Conservation (phyloP, 2,888 invertebrate genomes). For the Eristalis intricaria region DNA sequence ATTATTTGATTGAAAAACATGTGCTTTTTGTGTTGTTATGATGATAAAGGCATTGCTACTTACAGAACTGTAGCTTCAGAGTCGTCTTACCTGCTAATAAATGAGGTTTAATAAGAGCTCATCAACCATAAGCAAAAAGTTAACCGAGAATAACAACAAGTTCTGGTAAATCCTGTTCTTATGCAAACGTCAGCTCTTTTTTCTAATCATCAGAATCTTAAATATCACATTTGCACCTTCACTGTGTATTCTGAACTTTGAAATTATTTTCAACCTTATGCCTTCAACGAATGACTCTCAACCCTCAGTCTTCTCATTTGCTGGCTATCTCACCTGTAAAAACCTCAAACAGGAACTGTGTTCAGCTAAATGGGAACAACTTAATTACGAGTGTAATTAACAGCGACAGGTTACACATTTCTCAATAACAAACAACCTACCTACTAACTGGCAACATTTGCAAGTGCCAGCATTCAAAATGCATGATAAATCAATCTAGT, state of each 20-base stretch:
- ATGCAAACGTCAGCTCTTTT: not conserved
- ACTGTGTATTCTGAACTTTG: too few relatives aligned
- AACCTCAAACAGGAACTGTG: constrained; percentile 10
- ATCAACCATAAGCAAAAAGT: too few relatives aligned
- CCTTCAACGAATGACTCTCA: not conserved
- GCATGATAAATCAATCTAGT: constrained; percentile 26
- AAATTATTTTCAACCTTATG: not conserved
- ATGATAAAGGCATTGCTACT: too few relatives aligned
- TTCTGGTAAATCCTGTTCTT: not conserved
- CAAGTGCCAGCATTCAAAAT: constrained; percentile 16
- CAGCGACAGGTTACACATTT: constrained; percentile 9
- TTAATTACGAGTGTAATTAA: constrained; percentile 31
- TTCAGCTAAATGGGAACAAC: not conserved
- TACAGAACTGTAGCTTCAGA: too few relatives aligned
- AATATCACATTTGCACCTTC: too few relatives aligned
- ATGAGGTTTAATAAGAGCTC: too few relatives aligned
- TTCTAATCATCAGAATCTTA: not conserved
- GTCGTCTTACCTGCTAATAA: too few relatives aligned
- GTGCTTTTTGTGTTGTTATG: too few relatives aligned
- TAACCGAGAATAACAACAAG: too few relatives aligned
- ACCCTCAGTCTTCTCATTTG: not conserved
- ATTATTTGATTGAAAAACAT: not conserved
- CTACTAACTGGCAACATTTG: constrained; percentile 18
- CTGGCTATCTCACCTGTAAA: not conserved
- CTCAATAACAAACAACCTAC: not conserved